Conservation (phyloP, 2,888 invertebrate species). For the Escarpia spicata region DNA sequence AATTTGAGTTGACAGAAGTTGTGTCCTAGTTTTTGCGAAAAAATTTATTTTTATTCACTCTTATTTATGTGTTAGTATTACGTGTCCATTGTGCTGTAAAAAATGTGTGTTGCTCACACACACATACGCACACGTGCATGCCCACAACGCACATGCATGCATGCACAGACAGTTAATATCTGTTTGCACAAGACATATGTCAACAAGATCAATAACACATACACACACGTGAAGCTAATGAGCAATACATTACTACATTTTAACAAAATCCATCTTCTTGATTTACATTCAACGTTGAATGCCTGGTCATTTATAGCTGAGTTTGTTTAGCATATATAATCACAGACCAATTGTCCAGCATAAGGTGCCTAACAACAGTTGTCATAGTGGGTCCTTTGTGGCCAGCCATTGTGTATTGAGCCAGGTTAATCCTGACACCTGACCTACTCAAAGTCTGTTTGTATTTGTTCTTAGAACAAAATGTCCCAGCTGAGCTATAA, state of each 20-base stretch:
- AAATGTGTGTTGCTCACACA: too few relatives aligned
- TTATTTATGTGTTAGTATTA: too few relatives aligned
- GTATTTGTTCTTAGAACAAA: background rate
- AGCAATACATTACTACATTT: background rate
- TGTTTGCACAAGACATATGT: background rate
- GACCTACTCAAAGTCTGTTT: conserved; percentile 8
- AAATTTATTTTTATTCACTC: too few relatives aligned
- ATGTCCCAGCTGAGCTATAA: background rate
- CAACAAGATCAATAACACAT: background rate
- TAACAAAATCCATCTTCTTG: background rate
- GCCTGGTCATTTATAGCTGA: background rate
- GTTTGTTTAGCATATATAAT: background rate
- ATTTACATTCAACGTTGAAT: background rate
- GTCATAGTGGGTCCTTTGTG: background rate
- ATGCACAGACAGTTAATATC: background rate
- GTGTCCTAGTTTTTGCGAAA: too few relatives aligned
- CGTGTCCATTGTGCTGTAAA: too few relatives aligned
- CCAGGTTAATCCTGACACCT: background rate
- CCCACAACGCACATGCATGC: too few relatives aligned
- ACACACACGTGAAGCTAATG: background rate
- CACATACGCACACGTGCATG: too few relatives aligned
- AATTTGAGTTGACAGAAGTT: too few relatives aligned
- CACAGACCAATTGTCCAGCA: background rate
- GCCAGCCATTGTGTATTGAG: background rate
- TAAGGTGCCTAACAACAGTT: background rate